phyloP scores from a whole-genome alignment of 2,113 vertebrate genomes.

The Dasypus novemcinctus region DNA sequence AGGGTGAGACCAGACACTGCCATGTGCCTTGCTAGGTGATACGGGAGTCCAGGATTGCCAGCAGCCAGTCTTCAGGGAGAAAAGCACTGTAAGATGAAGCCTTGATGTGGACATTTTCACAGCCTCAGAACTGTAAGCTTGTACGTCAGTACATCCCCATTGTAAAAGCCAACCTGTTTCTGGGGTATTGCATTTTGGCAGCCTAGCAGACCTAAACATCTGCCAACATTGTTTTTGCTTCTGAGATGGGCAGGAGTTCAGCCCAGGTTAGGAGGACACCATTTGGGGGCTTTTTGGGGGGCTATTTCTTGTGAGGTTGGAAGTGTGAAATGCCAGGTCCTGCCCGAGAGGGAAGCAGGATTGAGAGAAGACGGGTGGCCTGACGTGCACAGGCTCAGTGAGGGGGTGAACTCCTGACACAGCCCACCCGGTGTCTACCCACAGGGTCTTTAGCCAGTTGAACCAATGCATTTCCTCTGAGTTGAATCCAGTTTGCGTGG shows the following conservation, averaged over 20 bases:
- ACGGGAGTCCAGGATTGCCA: no score
- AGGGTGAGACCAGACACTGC: no score
- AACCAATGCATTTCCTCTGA: not conserved
- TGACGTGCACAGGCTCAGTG: not conserved
- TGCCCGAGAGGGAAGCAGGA: not conserved
- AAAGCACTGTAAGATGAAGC: no score
- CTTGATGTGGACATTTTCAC: no score
- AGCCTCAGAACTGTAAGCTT: no score
- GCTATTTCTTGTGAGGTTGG: not conserved
- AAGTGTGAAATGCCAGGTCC: not conserved
- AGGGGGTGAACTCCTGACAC: no score
- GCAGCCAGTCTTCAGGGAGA: no score
- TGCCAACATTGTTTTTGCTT: not conserved
- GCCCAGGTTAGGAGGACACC: not conserved
- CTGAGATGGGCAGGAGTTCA: not conserved
- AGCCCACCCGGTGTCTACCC: fast-evolving
- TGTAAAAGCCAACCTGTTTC: no score
- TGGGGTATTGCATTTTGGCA: no score
- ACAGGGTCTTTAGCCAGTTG: not conserved
- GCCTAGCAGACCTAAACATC: no score
- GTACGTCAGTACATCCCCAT: no score
- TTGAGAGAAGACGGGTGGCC: not conserved
- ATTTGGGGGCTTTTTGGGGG: not conserved
- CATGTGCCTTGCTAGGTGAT: no score
- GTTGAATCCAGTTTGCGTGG: not conserved